phyloP scores from a whole-genome alignment of 2,888 invertebrate genomes.

The Alloplasta piceator region DNA sequence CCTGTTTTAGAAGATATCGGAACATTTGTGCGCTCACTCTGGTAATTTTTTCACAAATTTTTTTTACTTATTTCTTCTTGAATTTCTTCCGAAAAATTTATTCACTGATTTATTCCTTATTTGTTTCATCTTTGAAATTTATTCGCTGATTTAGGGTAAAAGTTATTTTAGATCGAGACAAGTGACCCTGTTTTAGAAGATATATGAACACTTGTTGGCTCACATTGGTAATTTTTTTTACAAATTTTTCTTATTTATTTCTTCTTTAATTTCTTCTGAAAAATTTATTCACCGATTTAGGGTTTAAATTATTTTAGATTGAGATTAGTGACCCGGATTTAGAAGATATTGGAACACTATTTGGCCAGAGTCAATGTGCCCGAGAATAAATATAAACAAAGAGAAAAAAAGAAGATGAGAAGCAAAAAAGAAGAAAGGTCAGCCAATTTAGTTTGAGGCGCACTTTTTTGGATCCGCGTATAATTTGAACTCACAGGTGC shows the following conservation, averaged over 20 bases:
- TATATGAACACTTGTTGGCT: too few species aligned
- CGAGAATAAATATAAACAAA: neutral
- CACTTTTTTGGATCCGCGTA: conserved; percentile 10
- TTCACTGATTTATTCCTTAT: too few species aligned
- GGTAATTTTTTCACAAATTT: too few species aligned
- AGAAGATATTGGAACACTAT: neutral
- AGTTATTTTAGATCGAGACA: too few species aligned
- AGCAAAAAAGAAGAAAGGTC: conserved; percentile 30
- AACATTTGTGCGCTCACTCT: too few species aligned
- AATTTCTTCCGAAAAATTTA: too few species aligned
- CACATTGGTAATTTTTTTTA: neutral
- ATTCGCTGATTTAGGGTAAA: too few species aligned
- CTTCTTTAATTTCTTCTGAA: neutral
- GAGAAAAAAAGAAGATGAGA: neutral
- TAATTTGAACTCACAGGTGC: conserved; percentile 62
- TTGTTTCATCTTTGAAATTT: too few species aligned
- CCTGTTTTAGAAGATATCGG: too few species aligned
- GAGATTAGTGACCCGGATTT: neutral
- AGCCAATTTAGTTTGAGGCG: conserved; percentile 30
- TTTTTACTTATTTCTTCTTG: too few species aligned
- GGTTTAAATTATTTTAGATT: neutral
- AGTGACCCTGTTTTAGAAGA: too few species aligned
- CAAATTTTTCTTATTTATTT: neutral
- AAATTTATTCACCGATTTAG: neutral
- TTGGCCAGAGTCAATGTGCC: neutral